Evolutionary conservation across 2,113 vertebrate species (phyloP).

Genomic region (Cottus gobio): DNA sequence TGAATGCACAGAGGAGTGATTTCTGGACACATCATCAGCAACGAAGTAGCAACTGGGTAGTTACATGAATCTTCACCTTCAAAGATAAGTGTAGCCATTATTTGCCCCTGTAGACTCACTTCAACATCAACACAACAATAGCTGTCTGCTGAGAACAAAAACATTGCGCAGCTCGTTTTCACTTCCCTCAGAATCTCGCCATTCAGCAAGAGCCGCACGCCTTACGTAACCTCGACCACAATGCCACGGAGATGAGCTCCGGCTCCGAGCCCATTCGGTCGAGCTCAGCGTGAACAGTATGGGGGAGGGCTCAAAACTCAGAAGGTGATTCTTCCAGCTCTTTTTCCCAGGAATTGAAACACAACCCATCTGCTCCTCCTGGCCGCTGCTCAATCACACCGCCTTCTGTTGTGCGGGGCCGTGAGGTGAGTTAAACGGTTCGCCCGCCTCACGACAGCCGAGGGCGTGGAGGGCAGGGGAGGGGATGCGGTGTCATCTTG

Average conservation of each 20-base stretch:
- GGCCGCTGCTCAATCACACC: conserved; percentile 57
- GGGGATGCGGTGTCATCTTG: conserved; percentile 66
- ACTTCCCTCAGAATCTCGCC: conserved; percentile 8
- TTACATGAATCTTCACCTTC: not conserved
- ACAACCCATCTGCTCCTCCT: conserved; percentile 70
- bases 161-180: not conserved
- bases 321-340: conserved; percentile 59
- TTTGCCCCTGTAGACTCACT: not conserved
- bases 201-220: not conserved
- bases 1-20: not conserved
- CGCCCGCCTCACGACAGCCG: conserved; percentile 67
- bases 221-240: conserved; percentile 5
- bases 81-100: not conserved
- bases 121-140: not conserved
- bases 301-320: conserved; percentile 34
- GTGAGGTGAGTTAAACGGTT: conserved; percentile 70
- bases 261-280: conserved; percentile 1
- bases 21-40: not conserved
- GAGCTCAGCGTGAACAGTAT: not conserved
- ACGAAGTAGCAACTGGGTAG: not conserved
- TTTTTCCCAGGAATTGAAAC: conserved; percentile 63
- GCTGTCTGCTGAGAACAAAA: not conserved
- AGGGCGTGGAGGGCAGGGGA: no score
- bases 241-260: conserved; percentile 10
- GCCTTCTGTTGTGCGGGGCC: conserved; percentile 48